Evolutionary conservation across 2,113 vertebrate genomes (phyloP).

Genomic region (Nycticryphes semicollaris): DNA sequence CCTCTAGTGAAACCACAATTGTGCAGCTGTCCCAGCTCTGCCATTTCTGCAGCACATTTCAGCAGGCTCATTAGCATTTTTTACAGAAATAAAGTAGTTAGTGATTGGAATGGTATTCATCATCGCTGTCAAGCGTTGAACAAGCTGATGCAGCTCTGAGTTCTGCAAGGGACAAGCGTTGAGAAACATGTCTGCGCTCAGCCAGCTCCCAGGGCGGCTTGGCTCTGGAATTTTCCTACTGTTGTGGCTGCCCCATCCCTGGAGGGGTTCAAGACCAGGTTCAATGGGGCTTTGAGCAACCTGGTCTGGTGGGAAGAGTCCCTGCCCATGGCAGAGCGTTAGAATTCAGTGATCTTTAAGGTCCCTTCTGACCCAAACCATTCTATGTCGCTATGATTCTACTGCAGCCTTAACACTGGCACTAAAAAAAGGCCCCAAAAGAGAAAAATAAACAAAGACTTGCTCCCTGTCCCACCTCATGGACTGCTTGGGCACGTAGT

Average conservation of each 20-base stretch:
- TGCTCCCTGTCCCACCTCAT: neutral
- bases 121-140: neutral
- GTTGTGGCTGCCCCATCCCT: too few species aligned
- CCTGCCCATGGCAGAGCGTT: too few species aligned
- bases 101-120: neutral
- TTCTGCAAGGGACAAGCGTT: neutral
- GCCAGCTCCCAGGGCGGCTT: neutral
- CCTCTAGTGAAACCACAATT: neutral
- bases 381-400: too few species aligned
- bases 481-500: fast-evolving
- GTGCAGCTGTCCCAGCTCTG: conserved; percentile 31
- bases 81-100: neutral
- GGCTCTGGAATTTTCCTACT: neutral
- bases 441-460: neutral
- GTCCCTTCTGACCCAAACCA: too few species aligned
- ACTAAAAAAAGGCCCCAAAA: neutral
- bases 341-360: too few species aligned
- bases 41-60: conserved; percentile 12
- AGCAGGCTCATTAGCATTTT: neutral
- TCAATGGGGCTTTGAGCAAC: too few species aligned
- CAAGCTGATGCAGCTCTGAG: neutral
- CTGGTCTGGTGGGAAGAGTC: too few species aligned
- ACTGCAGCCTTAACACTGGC: neutral
- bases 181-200: neutral
- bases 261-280: too few species aligned